These are phyloP conservation scores for Apeltes quadracus DNA, from an alignment of 2,113 vertebrate genomes.

Conservation along the genomic window DNA sequence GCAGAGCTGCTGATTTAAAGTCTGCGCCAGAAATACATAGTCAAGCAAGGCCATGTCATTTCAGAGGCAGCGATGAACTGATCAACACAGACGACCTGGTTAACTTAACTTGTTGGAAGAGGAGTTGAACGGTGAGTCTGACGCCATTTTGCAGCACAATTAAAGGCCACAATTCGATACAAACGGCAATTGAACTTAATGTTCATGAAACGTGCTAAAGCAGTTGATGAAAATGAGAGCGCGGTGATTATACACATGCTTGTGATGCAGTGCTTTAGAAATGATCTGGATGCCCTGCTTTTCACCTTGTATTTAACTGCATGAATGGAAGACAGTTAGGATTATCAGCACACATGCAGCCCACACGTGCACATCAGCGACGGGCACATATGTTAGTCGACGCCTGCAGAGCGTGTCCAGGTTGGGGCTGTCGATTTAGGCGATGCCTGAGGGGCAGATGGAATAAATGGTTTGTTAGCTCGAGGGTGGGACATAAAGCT, in stretches of 20 bases:
- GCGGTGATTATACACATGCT: not conserved
- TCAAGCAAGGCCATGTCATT: not conserved
- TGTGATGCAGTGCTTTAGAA: slow-evolving; percentile 16
- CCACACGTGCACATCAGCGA: slow-evolving; percentile 25
- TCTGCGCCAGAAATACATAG: not conserved
- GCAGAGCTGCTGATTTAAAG: not conserved
- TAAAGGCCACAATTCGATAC: not conserved
- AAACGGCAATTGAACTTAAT: not conserved
- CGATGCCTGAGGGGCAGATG: not conserved
- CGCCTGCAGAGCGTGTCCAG: slow-evolving; percentile 16
- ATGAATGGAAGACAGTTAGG: slow-evolving; percentile 27
- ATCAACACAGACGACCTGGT: not conserved
- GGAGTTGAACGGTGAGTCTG: not conserved
- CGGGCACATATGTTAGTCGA: slow-evolving; percentile 40
- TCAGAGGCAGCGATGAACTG: not conserved
- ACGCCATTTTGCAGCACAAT: not conserved
- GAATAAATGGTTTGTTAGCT: slow-evolving; percentile 35
- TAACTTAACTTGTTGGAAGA: slow-evolving; percentile 1
- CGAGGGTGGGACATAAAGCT: not conserved
- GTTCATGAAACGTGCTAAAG: not conserved
- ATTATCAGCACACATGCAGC: slow-evolving; percentile 61
- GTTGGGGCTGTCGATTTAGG: slow-evolving; percentile 20
- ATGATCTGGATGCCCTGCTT: slow-evolving; percentile 34
- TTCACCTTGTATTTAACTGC: slow-evolving; percentile 48
- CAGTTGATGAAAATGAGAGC: not conserved